Conservation (phyloP, 2,797 vertebrate species). For the Myripristis jacobus region DNA sequence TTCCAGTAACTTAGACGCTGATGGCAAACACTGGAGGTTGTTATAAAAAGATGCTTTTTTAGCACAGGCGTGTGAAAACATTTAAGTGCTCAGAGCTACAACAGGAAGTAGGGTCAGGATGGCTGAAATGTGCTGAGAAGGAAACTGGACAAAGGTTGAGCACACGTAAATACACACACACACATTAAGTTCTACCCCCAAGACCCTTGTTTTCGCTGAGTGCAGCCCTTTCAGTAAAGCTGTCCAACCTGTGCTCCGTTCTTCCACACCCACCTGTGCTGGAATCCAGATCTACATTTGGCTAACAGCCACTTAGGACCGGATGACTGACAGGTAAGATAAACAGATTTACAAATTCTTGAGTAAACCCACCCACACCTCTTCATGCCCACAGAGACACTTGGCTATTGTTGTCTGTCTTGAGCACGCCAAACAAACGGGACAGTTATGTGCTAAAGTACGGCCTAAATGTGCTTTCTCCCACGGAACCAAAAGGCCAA, state of each 20-base stretch:
- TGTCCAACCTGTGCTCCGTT: constrained; percentile 1
- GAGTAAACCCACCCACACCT: constrained; percentile 67
- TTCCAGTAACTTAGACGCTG: constrained; percentile 75
- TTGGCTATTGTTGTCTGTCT: constrained; percentile 74
- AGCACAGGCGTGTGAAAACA: constrained; percentile 64
- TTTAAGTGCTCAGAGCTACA: constrained; percentile 60
- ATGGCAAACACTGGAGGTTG: constrained; percentile 66
- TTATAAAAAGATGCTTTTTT: constrained; percentile 65
- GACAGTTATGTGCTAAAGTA: constrained; percentile 68
- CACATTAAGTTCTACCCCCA: neutral
- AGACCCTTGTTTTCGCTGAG: neutral
- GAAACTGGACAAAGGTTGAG: constrained; percentile 67
- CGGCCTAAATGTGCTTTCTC: constrained; percentile 66
- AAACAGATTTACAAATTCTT: constrained; percentile 72
- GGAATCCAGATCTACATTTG: constrained; percentile 32
- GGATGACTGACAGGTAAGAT: constrained; percentile 68
- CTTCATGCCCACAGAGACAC: constrained; percentile 65
- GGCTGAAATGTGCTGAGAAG: constrained; percentile 59
- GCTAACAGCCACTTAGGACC: constrained; percentile 51
- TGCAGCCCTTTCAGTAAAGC: neutral
- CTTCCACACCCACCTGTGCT: neutral
- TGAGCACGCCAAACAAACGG: constrained; percentile 63
- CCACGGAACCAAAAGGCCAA: constrained; percentile 67
- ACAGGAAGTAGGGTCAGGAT: constrained; percentile 68
- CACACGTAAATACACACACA: constrained; percentile 33